Evolutionary conservation across 2,888 invertebrate species (phyloP), one percentile per base, ranked within the genome.

Genomic region (Yponomeuta malinellus): DNA sequence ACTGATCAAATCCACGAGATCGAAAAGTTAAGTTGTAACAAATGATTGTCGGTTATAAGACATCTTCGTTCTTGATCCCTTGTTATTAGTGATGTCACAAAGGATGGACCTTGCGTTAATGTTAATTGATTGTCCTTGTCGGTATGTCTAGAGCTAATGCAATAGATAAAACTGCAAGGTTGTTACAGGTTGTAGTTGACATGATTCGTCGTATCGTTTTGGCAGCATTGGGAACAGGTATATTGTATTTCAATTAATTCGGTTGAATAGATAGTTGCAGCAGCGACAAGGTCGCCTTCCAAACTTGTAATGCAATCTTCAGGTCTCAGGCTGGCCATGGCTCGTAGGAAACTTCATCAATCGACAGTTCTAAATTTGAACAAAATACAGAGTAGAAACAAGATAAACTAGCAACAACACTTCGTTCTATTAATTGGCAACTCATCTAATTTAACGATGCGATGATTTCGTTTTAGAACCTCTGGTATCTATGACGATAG

Each of bases 251-350:
- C 79, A 82, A 79, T 81, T 78, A 80, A 82, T 83, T 84, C 81
- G 82, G 80, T 80, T 81, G 80, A 82, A 81, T 80, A 81, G 80
- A 78, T 79, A 78, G 79, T 81, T 82, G 79, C 79, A 75, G 78
- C 78, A 74, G 78, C 76, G 75, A 74, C 81, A 84, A 85, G 84
- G 85, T 80, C 82, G 78, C 72, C 37, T 33, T 65, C 33, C 29
- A 31, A 31, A 29, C 65, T 65, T 65, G 65, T 80, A 81, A 79
- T 78, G 82, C 81, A 84, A 84, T 77, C 74, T 78, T 79, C 10
- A 63, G 43, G 43, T 43, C 33, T 23, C 65, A 65, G 65, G 65
- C 29, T 31, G 65, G 10, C 65, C 33, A 4, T 15, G 12, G 2
- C 15, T 59, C 15, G 12, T 59, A 59, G 8, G 15, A 59, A 59